Evolutionary conservation across 2,888 invertebrate species (phyloP), one percentile per base, ranked within the genome.

Genomic region (Allophyes oxyacanthae): DNA sequence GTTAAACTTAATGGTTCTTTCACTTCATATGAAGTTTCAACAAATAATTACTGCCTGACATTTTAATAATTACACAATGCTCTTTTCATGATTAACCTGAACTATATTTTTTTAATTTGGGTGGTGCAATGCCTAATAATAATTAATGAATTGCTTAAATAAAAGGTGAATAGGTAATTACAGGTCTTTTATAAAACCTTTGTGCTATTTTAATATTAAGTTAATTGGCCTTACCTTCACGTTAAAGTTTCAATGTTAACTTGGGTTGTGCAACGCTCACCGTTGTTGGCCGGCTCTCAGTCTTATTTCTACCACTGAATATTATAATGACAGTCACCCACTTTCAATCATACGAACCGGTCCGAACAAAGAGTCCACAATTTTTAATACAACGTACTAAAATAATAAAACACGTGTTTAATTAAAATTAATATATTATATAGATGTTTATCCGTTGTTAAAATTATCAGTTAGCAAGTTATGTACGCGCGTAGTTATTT

Each of bases 141-240:
- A 69, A 68, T 72, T 62, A 74, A 68, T 66, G 52, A 45, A 37
- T 56, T 48, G 51, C 50, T 51, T 62, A 58, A 68, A 66, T 71
- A 75, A 75, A 77, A 75, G 64, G 64, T 66, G 52, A 72, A 64
- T 80, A n/a, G n/a, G n/a, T n/a, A 77, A 80, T 78, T 79, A 77
- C 65, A 54, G 42, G 52, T 54, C 36, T 56, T 56, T 70, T 49
- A 68, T 71, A 63, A 73, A 72, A 60, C 62, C 63, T 63, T 77
- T 74, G 73, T 69, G 72, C 72, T 81, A 78, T 84, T 84, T 83
- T 78, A 77, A 81, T 86, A 86, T 84, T 81, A 78, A 85, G 74
- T 83, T 87, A 88, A 89, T 88, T 88, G 87, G 82, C 73, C 78
- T 89, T 85, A 87, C 90, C 91, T 90, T 90, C 87, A 78, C 78